These are phyloP conservation scores for Chrysopa pallens DNA, from an alignment of 1,140 invertebrate species.

Conservation along the genomic window DNA sequence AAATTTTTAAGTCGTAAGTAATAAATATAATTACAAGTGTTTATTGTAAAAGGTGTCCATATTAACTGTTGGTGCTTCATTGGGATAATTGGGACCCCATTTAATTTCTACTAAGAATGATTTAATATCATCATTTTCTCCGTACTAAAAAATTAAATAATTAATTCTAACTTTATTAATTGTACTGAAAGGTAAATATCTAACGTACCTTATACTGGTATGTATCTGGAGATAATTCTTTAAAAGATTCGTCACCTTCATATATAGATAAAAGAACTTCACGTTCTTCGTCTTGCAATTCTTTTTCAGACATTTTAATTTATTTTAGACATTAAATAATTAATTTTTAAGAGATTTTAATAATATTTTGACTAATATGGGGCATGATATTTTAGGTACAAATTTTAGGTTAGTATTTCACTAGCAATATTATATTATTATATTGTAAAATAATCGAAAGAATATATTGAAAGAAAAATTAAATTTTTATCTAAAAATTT, in stretches of 20 bases:
- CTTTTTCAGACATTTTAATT: slow-evolving; percentile 32
- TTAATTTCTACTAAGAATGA: slow-evolving; percentile 75
- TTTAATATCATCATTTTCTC: slow-evolving; percentile 57
- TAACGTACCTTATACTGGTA: slow-evolving; percentile 78
- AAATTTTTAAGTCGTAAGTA: too few relatives aligned
- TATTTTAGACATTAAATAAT: too few relatives aligned
- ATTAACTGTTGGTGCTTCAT: slow-evolving; percentile 61
- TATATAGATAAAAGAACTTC: slow-evolving; percentile 88
- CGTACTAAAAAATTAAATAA: slow-evolving; percentile 42
- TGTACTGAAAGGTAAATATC: neutral
- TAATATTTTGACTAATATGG: too few relatives aligned
- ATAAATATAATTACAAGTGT: slow-evolving; percentile 54
- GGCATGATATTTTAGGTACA: too few relatives aligned
- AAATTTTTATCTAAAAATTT: too few relatives aligned
- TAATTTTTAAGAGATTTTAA: too few relatives aligned
- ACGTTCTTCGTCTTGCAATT: slow-evolving; percentile 69
- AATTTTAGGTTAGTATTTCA: too few relatives aligned
- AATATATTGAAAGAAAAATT: too few relatives aligned
- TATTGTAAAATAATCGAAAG: too few relatives aligned
- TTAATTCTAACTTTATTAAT: slow-evolving; percentile 1
- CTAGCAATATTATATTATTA: too few relatives aligned
- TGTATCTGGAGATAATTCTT: slow-evolving; percentile 51
- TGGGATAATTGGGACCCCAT: slow-evolving; percentile 75
- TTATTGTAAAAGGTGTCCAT: slow-evolving; percentile 90
- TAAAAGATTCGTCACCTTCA: slow-evolving; percentile 78